Conservation (phyloP, 2,888 invertebrate genomes). For the Pachliopta kotzebuea region DNA sequence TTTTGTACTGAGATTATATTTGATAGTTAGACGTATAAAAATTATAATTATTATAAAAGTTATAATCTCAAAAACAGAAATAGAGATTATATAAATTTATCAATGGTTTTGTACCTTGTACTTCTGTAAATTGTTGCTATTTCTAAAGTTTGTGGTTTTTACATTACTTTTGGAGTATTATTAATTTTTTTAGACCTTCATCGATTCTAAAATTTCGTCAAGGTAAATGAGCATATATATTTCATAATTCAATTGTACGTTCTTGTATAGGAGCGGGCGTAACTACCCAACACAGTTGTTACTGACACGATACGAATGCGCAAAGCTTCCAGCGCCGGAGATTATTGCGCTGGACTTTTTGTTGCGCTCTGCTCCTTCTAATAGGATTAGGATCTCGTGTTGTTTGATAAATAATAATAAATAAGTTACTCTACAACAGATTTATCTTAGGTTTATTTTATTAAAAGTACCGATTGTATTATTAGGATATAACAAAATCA, state of each 20-base stretch:
- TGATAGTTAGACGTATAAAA: too few relatives aligned
- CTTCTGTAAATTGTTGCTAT: too few relatives aligned
- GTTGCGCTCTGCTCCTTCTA: neutral
- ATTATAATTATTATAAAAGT: too few relatives aligned
- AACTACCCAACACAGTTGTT: constrained; percentile 6
- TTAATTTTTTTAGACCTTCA: neutral
- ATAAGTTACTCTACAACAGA: neutral
- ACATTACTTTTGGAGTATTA: too few relatives aligned
- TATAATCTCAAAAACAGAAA: too few relatives aligned
- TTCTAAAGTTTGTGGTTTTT: too few relatives aligned
- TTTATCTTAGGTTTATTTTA: too few relatives aligned
- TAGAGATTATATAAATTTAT: too few relatives aligned
- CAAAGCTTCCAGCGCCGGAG: constrained; percentile 3
- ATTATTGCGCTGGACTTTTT: constrained; percentile 9
- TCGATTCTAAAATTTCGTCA: neutral
- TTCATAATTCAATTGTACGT: neutral
- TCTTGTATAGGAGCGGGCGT: neutral
- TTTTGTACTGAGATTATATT: too few relatives aligned
- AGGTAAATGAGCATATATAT: neutral
- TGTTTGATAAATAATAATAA: neutral
- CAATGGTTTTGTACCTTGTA: too few relatives aligned
- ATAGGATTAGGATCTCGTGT: constrained; percentile 5
- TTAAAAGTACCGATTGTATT: too few relatives aligned
- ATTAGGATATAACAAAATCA: too few relatives aligned
- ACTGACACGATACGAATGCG: constrained; percentile 11